These are phyloP conservation scores for Oscheius sp. DNA, from an alignment of 2,888 invertebrate species.

Conservation along the genomic window DNA sequence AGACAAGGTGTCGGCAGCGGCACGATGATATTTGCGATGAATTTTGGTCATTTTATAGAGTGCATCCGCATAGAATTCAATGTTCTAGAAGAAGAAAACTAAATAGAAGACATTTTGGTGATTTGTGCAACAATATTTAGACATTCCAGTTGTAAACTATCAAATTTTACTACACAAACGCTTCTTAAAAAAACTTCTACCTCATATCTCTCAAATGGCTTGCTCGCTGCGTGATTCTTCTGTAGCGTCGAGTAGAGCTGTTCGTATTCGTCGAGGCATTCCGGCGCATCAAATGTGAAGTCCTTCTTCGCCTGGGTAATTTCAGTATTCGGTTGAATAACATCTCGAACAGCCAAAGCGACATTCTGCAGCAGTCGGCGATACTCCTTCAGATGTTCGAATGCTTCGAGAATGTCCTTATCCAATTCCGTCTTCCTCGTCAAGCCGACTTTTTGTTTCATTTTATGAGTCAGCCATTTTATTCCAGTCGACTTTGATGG, in stretches of 20 bases:
- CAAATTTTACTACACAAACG: too few relatives aligned
- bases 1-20: background rate
- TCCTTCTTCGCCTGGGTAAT: background rate
- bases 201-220: too few relatives aligned
- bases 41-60: background rate
- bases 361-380: background rate
- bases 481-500: too few relatives aligned
- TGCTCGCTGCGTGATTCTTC: background rate
- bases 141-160: too few relatives aligned
- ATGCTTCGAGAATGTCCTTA: too few relatives aligned
- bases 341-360: background rate
- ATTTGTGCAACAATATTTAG: too few relatives aligned
- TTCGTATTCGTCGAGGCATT: conserved; percentile 2
- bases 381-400: background rate
- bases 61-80: background rate
- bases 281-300: background rate
- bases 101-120: too few relatives aligned
- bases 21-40: background rate
- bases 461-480: too few relatives aligned
- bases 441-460: too few relatives aligned
- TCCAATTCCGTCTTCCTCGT: too few relatives aligned
- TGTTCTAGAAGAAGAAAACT: background rate
- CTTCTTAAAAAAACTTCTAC: too few relatives aligned
- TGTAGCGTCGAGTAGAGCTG: background rate
- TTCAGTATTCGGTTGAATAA: background rate